These are phyloP conservation scores for Malurus alboscapulatus DNA, from an alignment of 2,113 vertebrate species.

Conservation along the genomic window DNA sequence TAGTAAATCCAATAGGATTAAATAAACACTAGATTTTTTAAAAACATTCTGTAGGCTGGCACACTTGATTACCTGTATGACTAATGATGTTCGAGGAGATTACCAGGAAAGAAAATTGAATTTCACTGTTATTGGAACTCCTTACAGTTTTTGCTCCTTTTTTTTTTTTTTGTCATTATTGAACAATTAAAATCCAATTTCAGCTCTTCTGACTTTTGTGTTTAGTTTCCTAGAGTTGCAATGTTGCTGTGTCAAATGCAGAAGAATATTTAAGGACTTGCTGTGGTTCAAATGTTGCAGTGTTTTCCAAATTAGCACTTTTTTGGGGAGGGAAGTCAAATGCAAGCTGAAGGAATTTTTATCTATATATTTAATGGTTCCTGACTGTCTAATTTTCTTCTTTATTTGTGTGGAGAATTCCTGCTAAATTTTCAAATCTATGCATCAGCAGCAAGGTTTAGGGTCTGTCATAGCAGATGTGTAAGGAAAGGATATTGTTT, in stretches of 20 bases:
- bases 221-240: neutral
- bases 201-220: neutral
- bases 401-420: neutral
- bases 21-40: neutral
- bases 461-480: neutral
- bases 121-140: neutral
- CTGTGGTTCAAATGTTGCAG: neutral
- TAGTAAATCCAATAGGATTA: neutral
- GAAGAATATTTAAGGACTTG: neutral
- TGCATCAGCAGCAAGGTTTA: neutral
- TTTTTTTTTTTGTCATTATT: neutral
- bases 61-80: neutral
- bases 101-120: neutral
- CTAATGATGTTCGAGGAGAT: neutral
- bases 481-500: constrained; percentile 7
- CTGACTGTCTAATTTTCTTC: neutral
- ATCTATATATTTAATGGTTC: neutral
- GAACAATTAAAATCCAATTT: neutral
- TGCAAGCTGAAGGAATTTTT: neutral
- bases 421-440: neutral
- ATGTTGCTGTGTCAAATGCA: neutral
- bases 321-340: neutral
- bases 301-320: neutral
- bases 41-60: neutral
- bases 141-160: neutral